Evolutionary conservation across 37 sponge, comb jelly and placozoan species (phyloP), one percentile per base, ranked within the genome.

Genomic region (Spongilla lacustris): DNA sequence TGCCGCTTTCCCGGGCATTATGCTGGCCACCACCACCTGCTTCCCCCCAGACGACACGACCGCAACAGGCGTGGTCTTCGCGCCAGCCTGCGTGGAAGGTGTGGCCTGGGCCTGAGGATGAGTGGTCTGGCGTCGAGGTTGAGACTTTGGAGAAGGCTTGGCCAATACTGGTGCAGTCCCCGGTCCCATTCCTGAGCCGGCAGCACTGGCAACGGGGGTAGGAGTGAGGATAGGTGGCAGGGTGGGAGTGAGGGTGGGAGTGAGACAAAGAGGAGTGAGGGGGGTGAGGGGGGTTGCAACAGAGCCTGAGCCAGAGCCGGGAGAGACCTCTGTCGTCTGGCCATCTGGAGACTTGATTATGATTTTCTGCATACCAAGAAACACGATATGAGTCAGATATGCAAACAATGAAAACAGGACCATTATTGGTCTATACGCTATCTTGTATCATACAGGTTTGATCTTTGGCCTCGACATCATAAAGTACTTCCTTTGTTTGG

Each of bases 401-500:
- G 34, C 5, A 9, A 28, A 69, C 24, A 35, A 6, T 75, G n/a
- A n/a, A n/a, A n/a, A n/a, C n/a, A n/a, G n/a, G n/a, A n/a, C n/a
- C n/a, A n/a, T n/a, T n/a, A n/a, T n/a, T n/a, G n/a, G n/a, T n/a
- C n/a, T n/a, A n/a, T n/a, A n/a, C 13, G 13, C 11, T 13, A 19
- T 73, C 12, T 11, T 32, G 35, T 75, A 2, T 34, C 90, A 69
- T 38, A 90, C 90, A 48, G 81, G 85, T 74, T 80, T 90, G 41
- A 36, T 22, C 33, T 50, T 84, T 0, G 85, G 81, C 67, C 90
- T 80, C 22, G 81, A 33, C 68, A 72, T 69, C 19, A 78, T 38
- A 13, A 90, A 69, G 75, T 68, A 74, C 81, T 84, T 84, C 81
- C 81, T 80, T 67, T 90, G 80, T 34, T 84, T 90, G 36, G 85